phyloP scores from a whole-genome alignment of 2,113 vertebrate species.

The Triplophysa tibetana region DNA sequence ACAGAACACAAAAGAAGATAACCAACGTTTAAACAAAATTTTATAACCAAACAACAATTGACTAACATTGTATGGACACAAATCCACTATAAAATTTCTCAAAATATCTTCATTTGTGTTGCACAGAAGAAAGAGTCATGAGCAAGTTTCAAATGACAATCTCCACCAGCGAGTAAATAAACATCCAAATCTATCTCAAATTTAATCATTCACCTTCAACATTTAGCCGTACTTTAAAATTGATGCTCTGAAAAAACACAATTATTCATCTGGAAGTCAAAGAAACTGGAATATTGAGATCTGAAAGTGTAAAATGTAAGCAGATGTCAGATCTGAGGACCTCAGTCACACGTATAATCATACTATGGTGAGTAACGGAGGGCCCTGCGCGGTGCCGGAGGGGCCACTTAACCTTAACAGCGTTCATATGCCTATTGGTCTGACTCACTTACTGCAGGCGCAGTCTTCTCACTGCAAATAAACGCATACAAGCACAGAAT shows the following conservation, averaged over 20 bases:
- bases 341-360: constrained; percentile 22
- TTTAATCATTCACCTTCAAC: not conserved
- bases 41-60: too few species aligned
- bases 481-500: constrained; percentile 23
- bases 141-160: too few species aligned
- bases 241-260: not conserved
- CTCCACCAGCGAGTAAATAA: not conserved
- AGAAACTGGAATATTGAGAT: not conserved
- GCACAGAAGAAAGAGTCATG: too few species aligned
- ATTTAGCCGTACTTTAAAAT: not conserved
- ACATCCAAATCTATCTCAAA: not conserved
- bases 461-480: not conserved
- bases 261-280: not conserved
- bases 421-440: constrained; percentile 7
- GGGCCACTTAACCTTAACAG: constrained; percentile 36
- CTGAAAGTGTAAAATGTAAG: not conserved
- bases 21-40: too few species aligned
- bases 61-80: too few species aligned
- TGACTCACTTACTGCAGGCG: constrained; percentile 28
- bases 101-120: too few species aligned
- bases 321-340: not conserved
- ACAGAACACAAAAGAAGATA: too few species aligned
- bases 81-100: too few species aligned
- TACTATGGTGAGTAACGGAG: not conserved
- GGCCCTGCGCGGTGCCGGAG: not conserved